These are phyloP conservation scores for Heptranchias perlo DNA, from an alignment of 2,113 vertebrate species.

Conservation along the genomic window DNA sequence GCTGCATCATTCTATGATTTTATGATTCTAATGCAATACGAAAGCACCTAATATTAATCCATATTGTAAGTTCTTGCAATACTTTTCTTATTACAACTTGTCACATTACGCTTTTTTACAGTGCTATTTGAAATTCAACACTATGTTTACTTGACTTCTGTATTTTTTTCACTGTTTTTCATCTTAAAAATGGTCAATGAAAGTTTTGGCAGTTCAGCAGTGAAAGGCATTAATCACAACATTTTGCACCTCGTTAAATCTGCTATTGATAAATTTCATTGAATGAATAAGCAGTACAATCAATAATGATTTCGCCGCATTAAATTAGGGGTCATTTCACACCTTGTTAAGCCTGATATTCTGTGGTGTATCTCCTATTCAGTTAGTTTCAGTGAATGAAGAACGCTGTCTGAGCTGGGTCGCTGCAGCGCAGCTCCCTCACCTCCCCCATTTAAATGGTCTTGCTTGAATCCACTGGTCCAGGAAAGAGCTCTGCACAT, in stretches of 20 bases:
- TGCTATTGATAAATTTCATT: background rate
- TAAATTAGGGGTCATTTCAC: slow-evolving; percentile 20
- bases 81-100: background rate
- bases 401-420: background rate
- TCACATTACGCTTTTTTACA: background rate
- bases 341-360: slow-evolving; percentile 8
- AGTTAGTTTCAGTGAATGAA: background rate
- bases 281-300: background rate
- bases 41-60: background rate
- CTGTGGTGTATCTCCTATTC: background rate
- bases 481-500: background rate
- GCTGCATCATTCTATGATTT: background rate
- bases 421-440: background rate
- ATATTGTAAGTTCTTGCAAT: background rate
- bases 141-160: too few relatives aligned
- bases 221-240: background rate
- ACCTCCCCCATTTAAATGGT: background rate
- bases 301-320: background rate
- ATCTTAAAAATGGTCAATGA: background rate
- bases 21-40: background rate
- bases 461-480: background rate
- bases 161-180: background rate
- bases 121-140: background rate
- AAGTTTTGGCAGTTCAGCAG: background rate
- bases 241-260: background rate